Percentiles rank a stretch among this genome's conserved stretches.
phyloP scores from a whole-genome alignment of 2,888 invertebrate species.

The Melinopterus prodromus region DNA sequence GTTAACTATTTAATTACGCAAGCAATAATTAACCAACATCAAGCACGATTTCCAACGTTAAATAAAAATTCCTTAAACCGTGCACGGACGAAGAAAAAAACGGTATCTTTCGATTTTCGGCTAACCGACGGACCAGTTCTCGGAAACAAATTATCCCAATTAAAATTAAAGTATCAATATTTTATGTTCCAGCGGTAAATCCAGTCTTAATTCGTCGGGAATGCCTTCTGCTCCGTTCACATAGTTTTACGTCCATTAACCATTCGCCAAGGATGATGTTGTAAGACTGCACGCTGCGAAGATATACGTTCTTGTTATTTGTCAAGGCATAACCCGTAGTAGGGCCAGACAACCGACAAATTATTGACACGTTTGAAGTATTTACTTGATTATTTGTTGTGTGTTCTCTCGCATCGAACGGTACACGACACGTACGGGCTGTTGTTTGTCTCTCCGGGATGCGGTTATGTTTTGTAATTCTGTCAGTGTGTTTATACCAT shows the following conservation, averaged over 20 bases:
- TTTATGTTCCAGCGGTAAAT: not conserved
- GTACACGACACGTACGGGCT: not conserved
- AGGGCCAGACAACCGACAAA: not conserved
- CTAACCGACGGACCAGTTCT: not conserved
- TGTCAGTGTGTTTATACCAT: no score
- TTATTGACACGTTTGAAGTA: conserved; percentile 4
- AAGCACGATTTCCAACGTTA: not conserved
- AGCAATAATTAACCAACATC: not conserved
- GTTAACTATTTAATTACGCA: not conserved
- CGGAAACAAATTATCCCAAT: not conserved
- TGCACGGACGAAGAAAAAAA: not conserved
- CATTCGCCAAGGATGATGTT: conserved; percentile 4
- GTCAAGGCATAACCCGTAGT: not conserved
- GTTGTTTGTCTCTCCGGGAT: not conserved
- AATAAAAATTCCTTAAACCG: not conserved
- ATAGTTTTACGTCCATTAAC: not conserved
- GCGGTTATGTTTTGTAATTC: not conserved
- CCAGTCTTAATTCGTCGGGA: not conserved
- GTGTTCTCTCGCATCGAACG: not conserved
- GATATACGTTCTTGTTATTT: conserved; percentile 4
- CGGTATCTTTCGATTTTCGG: not conserved
- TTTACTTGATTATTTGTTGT: not conserved
- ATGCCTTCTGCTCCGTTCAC: not conserved
- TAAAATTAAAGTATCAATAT: not conserved
- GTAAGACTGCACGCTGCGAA: not conserved